Percentiles rank a stretch among this genome's conserved stretches.
Evolutionary conservation across 2,797 vertebrate genomes (phyloP).

Genomic region (Balearica regulorum): DNA sequence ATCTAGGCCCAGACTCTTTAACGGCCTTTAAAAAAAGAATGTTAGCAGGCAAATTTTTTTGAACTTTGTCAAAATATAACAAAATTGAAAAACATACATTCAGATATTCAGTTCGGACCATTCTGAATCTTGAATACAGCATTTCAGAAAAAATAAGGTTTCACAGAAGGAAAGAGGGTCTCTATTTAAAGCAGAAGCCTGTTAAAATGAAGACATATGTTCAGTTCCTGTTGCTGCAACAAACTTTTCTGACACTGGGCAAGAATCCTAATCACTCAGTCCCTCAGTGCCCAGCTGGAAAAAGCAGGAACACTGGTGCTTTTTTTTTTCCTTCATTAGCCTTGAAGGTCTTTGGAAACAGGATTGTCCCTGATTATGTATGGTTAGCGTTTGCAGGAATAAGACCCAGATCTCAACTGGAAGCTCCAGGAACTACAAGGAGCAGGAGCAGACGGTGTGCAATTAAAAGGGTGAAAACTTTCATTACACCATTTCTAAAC

Average conservation of each 20-base stretch:
- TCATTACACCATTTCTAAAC: not conserved
- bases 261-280: not conserved
- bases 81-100: not conserved
- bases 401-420: not conserved
- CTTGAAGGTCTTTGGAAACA: conserved; percentile 2
- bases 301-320: not conserved
- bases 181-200: conserved; percentile 4
- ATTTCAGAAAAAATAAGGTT: conserved; percentile 26
- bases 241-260: conserved; percentile 7
- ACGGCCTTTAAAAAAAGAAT: not conserved
- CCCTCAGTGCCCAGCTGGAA: not conserved
- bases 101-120: not conserved
- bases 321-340: conserved; percentile 35
- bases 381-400: not conserved
- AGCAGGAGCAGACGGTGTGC: not conserved
- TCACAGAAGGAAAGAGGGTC: conserved; percentile 7
- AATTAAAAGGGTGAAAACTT: not conserved
- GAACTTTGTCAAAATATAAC: not conserved
- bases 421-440: not conserved
- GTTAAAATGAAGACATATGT: conserved; percentile 7
- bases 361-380: not conserved
- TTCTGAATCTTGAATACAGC: not conserved
- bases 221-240: conserved; percentile 6
- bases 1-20: not conserved
- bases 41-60: not conserved